These are phyloP conservation scores for Arremon brunneinucha DNA, from an alignment of 2,797 vertebrate species.

Conservation along the genomic window DNA sequence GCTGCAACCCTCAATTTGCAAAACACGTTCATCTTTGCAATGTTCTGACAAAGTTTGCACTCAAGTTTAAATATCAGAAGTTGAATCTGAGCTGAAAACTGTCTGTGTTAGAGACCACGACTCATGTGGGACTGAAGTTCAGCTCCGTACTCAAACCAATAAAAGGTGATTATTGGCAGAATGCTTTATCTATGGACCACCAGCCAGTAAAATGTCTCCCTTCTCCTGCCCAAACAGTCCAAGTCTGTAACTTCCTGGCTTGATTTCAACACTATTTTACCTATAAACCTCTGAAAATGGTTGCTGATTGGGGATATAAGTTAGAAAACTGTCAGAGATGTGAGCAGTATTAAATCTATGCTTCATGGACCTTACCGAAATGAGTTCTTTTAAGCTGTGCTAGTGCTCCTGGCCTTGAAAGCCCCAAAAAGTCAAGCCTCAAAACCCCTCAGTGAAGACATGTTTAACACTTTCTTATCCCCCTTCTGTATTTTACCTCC, in stretches of 20 bases:
- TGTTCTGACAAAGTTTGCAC: neutral
- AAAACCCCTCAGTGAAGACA: neutral
- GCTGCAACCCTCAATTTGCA: neutral
- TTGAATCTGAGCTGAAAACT: neutral
- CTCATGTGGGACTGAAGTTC: neutral
- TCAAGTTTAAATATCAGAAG: neutral
- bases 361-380: neutral
- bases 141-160: neutral
- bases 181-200: neutral
- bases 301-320: neutral
- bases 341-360: neutral
- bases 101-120: accelerated
- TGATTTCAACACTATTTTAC: neutral
- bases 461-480: neutral
- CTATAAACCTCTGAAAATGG: neutral
- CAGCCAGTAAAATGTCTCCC: neutral
- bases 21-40: neutral
- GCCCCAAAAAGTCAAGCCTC: neutral
- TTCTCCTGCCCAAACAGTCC: neutral
- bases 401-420: neutral
- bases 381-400: neutral
- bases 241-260: neutral
- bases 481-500: neutral
- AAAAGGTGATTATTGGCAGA: neutral
- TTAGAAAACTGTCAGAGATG: neutral